Conservation (phyloP, 2,797 vertebrate species). For the Mus caroli region DNA sequence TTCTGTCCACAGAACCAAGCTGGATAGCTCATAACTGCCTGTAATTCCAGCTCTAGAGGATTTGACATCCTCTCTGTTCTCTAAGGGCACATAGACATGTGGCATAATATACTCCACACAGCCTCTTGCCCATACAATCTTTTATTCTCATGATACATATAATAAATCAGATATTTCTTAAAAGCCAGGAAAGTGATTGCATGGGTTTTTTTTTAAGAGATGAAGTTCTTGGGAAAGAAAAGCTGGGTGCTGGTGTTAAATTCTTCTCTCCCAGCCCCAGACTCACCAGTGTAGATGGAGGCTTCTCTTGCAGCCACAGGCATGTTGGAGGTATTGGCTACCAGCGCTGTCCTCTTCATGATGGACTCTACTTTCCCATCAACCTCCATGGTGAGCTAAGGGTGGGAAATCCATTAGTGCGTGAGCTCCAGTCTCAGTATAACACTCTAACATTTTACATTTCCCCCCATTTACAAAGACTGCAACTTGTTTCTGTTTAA, state of each 20-base stretch:
- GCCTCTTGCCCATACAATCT: neutral
- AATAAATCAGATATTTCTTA: constrained; percentile 1
- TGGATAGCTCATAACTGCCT: neutral
- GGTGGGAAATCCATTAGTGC: constrained; percentile 61
- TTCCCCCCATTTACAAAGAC: neutral
- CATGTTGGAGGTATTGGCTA: constrained; percentile 99
- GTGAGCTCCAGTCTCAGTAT: neutral
- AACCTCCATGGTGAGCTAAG: constrained; percentile 98
- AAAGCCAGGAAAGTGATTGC: neutral
- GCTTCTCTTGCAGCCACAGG: constrained; percentile 99
- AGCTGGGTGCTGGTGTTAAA: neutral
- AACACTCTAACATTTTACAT: neutral
- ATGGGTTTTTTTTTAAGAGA: constrained; percentile 22
- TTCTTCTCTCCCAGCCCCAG: constrained; percentile 20
- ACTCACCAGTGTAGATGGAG: constrained; percentile 98
- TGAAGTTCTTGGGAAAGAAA: constrained; percentile 12
- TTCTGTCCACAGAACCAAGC: neutral
- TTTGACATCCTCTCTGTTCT: neutral
- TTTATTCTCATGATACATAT: neutral
- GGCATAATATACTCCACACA: neutral
- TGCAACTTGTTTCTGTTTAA: constrained; percentile 45
- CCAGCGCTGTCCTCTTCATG: constrained; percentile 99
- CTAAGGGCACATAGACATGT: neutral
- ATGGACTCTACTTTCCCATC: constrained; percentile 98
- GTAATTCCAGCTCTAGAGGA: no score